These are phyloP conservation scores for Glaucopsyche alexis DNA, from an alignment of 2,888 invertebrate species.

Conservation along the genomic window DNA sequence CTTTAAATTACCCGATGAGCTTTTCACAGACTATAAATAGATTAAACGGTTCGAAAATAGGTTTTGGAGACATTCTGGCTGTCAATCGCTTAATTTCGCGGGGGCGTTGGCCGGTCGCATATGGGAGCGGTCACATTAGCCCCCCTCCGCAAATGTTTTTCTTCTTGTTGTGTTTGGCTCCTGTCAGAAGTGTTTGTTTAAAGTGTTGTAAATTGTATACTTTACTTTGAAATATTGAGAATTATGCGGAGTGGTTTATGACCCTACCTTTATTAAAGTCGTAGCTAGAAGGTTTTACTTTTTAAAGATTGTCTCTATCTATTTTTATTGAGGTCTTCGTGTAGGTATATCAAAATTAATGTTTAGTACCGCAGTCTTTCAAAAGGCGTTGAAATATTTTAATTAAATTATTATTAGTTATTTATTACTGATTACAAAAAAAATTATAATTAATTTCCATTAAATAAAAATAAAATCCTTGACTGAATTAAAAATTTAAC, in stretches of 20 bases:
- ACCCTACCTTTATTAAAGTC: not conserved
- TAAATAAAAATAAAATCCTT: no score
- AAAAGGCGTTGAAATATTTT: no score
- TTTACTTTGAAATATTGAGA: not conserved
- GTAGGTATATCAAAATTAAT: no score
- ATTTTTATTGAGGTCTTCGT: no score
- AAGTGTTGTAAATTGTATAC: not conserved
- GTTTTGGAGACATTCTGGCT: slow-evolving; percentile 44
- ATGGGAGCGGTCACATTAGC: slow-evolving; percentile 61
- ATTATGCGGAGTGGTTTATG: not conserved
- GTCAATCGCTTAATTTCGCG: slow-evolving; percentile 54
- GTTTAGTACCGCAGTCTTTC: no score
- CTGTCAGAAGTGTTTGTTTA: slow-evolving; percentile 39
- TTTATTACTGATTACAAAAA: no score
- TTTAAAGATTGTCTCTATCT: no score
- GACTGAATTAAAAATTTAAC: no score
- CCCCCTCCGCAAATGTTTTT: slow-evolving; percentile 60
- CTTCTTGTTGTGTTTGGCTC: slow-evolving; percentile 57
- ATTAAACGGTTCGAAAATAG: not conserved
- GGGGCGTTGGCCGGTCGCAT: slow-evolving; percentile 58
- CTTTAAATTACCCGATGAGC: not conserved
- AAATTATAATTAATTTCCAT: no score
- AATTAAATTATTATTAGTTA: no score
- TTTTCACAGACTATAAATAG: not conserved
- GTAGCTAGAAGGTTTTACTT: no score